Base-by-base conservation (phyloP, 2,797 vertebrate species). In the Danio albolineatus region DNA sequence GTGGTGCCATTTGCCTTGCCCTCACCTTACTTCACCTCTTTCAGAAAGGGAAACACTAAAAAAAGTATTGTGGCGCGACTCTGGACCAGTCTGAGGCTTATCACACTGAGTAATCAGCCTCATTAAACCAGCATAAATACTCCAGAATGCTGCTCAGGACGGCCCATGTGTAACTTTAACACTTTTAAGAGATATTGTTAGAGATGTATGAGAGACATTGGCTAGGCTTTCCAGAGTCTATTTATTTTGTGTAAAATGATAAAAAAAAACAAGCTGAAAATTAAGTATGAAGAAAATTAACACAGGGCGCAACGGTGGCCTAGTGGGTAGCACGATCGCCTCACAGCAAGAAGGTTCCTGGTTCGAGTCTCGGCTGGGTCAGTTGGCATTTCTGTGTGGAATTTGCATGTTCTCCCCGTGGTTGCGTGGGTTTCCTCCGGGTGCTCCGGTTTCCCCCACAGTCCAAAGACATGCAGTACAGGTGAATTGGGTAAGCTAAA, bases 1-100 rank as follows among this genome's bases (percentile, higher is more conserved):
- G 36, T 12, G 10, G 56, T 72, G 70, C 73, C 43, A 57, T 81
- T 85, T 73, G 49, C 71, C 17, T 19, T 66, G 36, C 71, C 38
- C 56, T 80, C 53, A 81, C 75, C 81, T 85, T 66, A 78, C 17
- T 76, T 81, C 67, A 83, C 81, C 78, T 83, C 75, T 75, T 12
- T 56, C 17, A 46, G 49, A 44, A 51, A 51, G 21, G 39, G 14
- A 38, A 54, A 38, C 36, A 13, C 57, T 41, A 74, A 66, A 64
- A n/a, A 65, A 49, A 53, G 21, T 43, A 43, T 60, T 14, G 0
- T 7, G 6, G 5, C 28, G 1, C 41, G 59, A 48, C 41, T 19
- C 21, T 71, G 46, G 44, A 36, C 21, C 49, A 16, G 56, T 14
- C 5, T 67, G 44, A 9, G 49, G 75, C 41, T 66, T 74, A 79